phyloP scores from a whole-genome alignment of 1,140 invertebrate genomes.

The Neodiprion pinetum region DNA sequence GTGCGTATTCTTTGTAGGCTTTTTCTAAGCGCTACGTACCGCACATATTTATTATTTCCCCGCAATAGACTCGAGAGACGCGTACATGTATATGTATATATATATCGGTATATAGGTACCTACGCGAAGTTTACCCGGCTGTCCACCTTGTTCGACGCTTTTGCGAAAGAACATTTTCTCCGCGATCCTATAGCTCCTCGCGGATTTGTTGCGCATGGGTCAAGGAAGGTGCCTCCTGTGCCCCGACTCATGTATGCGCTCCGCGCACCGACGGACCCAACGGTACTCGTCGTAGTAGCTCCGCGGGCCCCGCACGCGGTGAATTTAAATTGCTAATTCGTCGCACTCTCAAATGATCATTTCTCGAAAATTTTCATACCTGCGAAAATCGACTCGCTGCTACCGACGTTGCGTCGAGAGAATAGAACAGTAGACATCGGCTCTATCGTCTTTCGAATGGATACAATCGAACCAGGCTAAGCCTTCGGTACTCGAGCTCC shows the following conservation, averaged over 20 bases:
- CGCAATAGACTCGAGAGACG: not conserved
- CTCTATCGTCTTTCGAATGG: no score
- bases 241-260: no score
- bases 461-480: no score
- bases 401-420: no score
- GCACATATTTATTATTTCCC: slow-evolving; percentile 10
- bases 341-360: not conserved
- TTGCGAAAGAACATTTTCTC: not conserved
- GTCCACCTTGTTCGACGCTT: not conserved
- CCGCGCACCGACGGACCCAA: not conserved
- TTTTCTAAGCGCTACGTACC: slow-evolving; percentile 11
- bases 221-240: not conserved
- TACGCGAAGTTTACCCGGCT: no score
- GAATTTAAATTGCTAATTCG: not conserved
- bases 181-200: not conserved
- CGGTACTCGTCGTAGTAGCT: not conserved
- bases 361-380: not conserved
- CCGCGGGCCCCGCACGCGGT: not conserved
- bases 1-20: slow-evolving; percentile 3
- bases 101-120: no score
- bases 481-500: no score
- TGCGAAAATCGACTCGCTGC: no score
- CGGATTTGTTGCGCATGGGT: not conserved
- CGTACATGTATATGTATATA: no score
- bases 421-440: no score